Percentiles rank a stretch among this genome's conserved stretches.
These are phyloP conservation scores for Drosophila peninsularis DNA, from an alignment of 2,888 invertebrate genomes.

Conservation along the genomic window DNA sequence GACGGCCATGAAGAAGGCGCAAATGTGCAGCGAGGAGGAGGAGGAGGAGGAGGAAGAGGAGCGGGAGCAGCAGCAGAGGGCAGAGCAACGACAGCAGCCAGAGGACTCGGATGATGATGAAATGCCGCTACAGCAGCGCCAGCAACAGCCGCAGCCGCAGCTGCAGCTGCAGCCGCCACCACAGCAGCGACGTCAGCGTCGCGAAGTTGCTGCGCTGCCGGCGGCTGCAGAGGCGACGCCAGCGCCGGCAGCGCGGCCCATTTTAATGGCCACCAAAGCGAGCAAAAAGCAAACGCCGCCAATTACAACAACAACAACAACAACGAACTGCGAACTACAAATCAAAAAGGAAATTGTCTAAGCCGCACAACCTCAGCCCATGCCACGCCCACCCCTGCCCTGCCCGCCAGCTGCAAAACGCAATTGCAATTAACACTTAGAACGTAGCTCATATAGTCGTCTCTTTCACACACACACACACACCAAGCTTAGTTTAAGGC, in stretches of 20 bases:
- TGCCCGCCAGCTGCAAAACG: conserved; percentile 17
- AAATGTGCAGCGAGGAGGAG: conserved; percentile 59
- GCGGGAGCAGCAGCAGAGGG: not conserved
- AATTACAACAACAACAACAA: conserved; percentile 23
- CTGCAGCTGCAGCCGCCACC: conserved; percentile 10
- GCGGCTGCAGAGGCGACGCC: conserved; percentile 12
- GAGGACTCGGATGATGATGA: conserved; percentile 49
- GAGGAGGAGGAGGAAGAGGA: conserved; percentile 18
- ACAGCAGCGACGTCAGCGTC: conserved; percentile 28
- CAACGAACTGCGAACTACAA: conserved; percentile 82
- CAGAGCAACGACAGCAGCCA: conserved; percentile 11
- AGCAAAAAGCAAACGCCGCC: conserved; percentile 82
- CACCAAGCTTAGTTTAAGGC: conserved; percentile 20
- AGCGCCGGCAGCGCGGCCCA: conserved; percentile 27
- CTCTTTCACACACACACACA: conserved; percentile 56
- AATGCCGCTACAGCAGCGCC: conserved; percentile 62
- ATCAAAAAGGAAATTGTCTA: conserved; percentile 81
- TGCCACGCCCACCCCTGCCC: not conserved
- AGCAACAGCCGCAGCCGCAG: conserved; percentile 25
- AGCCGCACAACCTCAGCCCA: conserved; percentile 16
- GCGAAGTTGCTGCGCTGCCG: conserved; percentile 14
- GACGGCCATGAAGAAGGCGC: conserved; percentile 75
- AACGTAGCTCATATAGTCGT: conserved; percentile 41
- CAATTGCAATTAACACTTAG: conserved; percentile 48
- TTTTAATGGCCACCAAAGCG: conserved; percentile 78